Conservation (phyloP, 2,113 vertebrate genomes). For the Struthidea cinerea region DNA sequence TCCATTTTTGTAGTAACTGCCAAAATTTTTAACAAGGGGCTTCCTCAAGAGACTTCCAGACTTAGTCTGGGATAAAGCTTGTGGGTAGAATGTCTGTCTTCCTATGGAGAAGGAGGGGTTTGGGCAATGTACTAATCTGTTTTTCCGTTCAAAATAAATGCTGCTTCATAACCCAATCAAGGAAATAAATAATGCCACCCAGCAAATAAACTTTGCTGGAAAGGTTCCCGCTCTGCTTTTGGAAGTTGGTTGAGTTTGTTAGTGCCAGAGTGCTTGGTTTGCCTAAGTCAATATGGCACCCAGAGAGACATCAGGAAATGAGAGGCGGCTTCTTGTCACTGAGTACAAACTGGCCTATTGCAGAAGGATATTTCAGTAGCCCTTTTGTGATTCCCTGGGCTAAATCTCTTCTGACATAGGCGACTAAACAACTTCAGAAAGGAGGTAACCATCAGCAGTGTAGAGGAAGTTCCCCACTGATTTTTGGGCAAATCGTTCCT, state of each 20-base stretch:
- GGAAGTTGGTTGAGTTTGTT: not conserved
- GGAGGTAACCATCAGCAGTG: not conserved
- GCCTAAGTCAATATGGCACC: not conserved
- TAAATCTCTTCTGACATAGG: not conserved
- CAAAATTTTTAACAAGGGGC: not conserved
- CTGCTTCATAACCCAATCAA: not conserved
- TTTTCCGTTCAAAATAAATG: not conserved
- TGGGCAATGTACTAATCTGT: not conserved
- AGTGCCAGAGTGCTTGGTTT: not conserved
- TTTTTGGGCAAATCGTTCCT: not conserved
- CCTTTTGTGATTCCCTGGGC: not conserved
- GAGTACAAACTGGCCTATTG: not conserved
- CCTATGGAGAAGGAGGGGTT: not conserved
- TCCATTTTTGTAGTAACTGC: not conserved
- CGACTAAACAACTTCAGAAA: not conserved
- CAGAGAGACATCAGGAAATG: accelerated
- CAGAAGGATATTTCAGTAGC: not conserved
- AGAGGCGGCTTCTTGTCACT: not conserved
- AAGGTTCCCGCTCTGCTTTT: not conserved
- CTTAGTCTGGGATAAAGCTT: not conserved
- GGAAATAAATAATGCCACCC: not conserved
- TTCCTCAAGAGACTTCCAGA: not conserved
- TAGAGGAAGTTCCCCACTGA: not conserved
- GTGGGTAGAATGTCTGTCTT: not conserved
- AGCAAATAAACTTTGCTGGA: not conserved